Base-by-base conservation (phyloP, 1,140 invertebrate species). In the Chymomyza costata region DNA sequence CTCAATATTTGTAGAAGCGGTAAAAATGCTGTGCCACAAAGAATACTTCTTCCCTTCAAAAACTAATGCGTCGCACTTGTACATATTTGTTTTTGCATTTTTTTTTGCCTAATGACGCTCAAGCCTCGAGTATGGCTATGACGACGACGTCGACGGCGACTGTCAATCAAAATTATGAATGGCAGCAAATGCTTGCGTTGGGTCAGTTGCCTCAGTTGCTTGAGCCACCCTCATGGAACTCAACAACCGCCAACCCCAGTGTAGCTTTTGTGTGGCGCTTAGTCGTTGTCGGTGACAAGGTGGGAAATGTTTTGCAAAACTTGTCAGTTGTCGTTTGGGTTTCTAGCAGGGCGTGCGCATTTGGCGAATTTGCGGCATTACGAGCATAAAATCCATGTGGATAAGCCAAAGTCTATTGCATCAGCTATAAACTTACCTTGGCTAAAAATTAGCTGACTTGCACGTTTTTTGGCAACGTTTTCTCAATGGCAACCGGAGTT, bases 101-200 rank as follows among this genome's bases (percentile, higher is more conserved):
- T 15, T 45, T 16, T 35, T n/a, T n/a, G 21, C 17, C 56, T 41
- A 52, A 32, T 43, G 46, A 46, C 28, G 39, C 32, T n/a, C 32
- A 6, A 6, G 13, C 32, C 3, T 10, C 8, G 25, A 28, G 5
- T 6, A 28, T n/a, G n/a, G n/a, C n/a, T n/a, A n/a, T n/a, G n/a
- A n/a, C 21, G 8, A 25, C 21, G 21, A 25, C 21, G 21, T 25
- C 21, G 3, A 43, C 55, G 57, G 14, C 52, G 38, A 44, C 63
- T 78, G 71, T 80, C 71, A 78, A 78, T 78, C 71, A 73, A 67
- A 78, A 80, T 78, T 78, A 78, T 78, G 71, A 80, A 80, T 67
- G 66, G 49, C 37, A 16, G 34, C 46, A 25, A 13, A 55, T 34
- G 32, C 11, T 34, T 38, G 39, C 47, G 40, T 53, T 68, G 68